A percentile compares a stretch with the other conserved stretches of the same genome.
Evolutionary conservation across 2,888 invertebrate species (phyloP).

Genomic region (Drosophila testacea): DNA sequence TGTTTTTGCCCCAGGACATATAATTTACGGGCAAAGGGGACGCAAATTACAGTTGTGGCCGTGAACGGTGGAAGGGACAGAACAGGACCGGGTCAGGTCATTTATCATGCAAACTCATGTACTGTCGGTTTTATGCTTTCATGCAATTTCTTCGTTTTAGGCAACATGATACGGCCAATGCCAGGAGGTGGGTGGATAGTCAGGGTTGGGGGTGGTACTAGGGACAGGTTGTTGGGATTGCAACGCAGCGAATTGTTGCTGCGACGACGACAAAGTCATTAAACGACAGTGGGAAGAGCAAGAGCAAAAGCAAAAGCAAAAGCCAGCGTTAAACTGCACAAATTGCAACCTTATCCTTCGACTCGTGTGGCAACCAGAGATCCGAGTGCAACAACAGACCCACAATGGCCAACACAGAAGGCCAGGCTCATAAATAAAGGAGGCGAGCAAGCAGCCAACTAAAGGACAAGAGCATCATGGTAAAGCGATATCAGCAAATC

Average conservation of each 20-base stretch:
- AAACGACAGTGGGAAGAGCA: constrained; percentile 53
- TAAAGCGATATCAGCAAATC: constrained; percentile 52
- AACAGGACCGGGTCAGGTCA: constrained; percentile 58
- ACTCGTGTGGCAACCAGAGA: constrained; percentile 29
- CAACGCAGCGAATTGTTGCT: constrained; percentile 28
- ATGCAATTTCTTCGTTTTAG: constrained; percentile 76
- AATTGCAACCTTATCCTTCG: constrained; percentile 78
- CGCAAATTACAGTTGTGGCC: constrained; percentile 69
- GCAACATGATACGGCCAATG: constrained; percentile 70
- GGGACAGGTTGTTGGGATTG: constrained; percentile 13
- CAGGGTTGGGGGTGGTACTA: not conserved
- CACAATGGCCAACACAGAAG: constrained; percentile 38
- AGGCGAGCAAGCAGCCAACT: constrained; percentile 43
- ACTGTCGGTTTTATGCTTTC: constrained; percentile 80
- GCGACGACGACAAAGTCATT: constrained; percentile 75
- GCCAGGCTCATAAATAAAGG: constrained; percentile 74
- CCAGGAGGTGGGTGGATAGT: not conserved
- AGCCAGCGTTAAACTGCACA: constrained; percentile 81
- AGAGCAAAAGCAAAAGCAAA: constrained; percentile 68
- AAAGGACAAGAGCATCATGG: constrained; percentile 60
- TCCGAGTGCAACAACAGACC: constrained; percentile 29
- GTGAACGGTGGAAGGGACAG: constrained; percentile 1
- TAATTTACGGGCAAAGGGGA: constrained; percentile 68
- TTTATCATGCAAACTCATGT: constrained; percentile 81
- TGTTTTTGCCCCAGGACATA: constrained; percentile 59